These are phyloP conservation scores for Probosciger aterrimus DNA, from an alignment of 2,113 vertebrate genomes.

Conservation along the genomic window DNA sequence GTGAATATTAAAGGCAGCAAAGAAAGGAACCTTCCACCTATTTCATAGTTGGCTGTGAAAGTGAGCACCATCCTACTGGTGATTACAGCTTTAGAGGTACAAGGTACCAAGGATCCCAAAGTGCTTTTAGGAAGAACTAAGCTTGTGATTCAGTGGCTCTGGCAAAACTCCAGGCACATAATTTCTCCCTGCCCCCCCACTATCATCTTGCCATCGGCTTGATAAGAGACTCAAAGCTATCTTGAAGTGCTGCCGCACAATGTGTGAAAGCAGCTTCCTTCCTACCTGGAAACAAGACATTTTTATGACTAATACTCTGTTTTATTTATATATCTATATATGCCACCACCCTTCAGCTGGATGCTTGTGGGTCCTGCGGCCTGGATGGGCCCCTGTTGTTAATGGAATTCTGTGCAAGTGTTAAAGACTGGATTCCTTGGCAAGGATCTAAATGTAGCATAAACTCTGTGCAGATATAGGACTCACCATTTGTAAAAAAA, in stretches of 20 bases:
- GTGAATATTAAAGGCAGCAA: background rate
- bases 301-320: background rate
- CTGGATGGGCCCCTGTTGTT: background rate
- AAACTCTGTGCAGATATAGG: background rate
- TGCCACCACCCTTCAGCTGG: background rate
- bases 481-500: background rate
- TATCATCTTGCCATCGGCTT: background rate
- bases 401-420: background rate
- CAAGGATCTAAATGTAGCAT: background rate
- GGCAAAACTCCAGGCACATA: background rate
- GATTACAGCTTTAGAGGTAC: background rate
- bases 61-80: background rate
- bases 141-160: background rate
- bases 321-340: background rate
- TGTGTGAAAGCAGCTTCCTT: background rate
- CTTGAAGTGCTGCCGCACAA: background rate
- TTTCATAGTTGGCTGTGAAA: background rate
- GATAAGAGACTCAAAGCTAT: background rate
- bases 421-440: background rate
- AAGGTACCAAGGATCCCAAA: background rate
- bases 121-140: background rate
- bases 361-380: background rate
- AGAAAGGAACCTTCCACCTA: background rate
- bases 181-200: background rate
- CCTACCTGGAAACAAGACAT: background rate